phyloP scores from a whole-genome alignment of 2,113 vertebrate species.

The Micromys minutus region DNA sequence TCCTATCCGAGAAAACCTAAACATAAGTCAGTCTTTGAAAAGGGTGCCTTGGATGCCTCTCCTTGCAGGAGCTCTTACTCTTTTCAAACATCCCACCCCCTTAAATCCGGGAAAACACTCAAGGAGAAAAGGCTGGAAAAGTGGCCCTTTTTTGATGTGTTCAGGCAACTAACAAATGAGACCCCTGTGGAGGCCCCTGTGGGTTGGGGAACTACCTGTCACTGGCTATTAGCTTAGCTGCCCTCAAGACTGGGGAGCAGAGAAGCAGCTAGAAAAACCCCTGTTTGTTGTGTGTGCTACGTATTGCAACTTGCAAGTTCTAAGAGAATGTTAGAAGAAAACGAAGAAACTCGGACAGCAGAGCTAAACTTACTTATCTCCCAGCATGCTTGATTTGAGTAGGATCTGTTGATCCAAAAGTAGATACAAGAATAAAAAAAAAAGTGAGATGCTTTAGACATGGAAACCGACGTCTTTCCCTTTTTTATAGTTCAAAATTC shows the following conservation, averaged over 20 bases:
- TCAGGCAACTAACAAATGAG: background rate
- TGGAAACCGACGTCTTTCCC: background rate
- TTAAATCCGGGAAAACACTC: conserved; percentile 41
- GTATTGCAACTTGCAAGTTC: conserved; percentile 29
- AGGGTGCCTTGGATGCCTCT: background rate
- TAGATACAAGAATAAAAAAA: background rate
- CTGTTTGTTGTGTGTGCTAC: background rate
- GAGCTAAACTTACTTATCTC: background rate
- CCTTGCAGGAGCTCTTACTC: background rate
- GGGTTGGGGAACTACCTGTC: background rate
- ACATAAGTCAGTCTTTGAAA: conserved; percentile 74
- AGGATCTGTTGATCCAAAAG: background rate
- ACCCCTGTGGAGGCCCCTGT: background rate
- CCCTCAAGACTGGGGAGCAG: background rate
- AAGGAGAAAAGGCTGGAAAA: background rate
- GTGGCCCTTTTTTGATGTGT: background rate
- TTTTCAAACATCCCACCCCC: conserved; percentile 49
- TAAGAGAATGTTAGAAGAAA: background rate
- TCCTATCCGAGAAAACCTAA: conserved; percentile 54
- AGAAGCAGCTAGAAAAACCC: too few species aligned
- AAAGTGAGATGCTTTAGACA: background rate
- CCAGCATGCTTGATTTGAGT: background rate
- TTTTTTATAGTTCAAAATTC: background rate
- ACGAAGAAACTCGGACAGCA: background rate
- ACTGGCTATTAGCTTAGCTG: background rate